phyloP scores from a whole-genome alignment of 1,140 invertebrate genomes.

The Achroia grisella region DNA sequence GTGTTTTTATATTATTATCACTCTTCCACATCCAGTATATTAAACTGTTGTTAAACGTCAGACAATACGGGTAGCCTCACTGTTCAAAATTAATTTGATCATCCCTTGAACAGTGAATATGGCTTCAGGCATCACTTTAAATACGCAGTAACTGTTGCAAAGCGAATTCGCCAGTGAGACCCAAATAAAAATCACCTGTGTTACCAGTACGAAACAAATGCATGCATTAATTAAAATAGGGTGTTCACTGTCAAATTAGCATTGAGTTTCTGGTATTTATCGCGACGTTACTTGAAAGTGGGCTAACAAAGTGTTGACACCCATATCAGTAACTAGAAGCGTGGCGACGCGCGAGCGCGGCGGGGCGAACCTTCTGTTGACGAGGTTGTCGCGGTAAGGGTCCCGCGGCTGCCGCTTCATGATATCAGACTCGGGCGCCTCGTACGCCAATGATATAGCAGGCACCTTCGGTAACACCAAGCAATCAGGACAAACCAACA shows the following conservation, averaged over 20 bases:
- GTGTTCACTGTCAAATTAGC: no score
- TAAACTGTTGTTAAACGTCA: not conserved
- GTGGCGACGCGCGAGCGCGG: constrained; percentile 20
- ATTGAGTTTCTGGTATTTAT: no score
- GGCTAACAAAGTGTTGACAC: constrained; percentile 40
- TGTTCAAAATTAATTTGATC: not conserved
- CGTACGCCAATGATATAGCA: constrained; percentile 97
- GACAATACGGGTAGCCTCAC: not conserved
- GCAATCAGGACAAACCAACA: constrained; percentile 62
- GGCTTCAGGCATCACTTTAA: not conserved
- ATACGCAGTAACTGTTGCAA: no score
- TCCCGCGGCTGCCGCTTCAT: constrained; percentile 97
- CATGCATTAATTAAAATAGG: no score
- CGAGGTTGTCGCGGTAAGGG: constrained; percentile 95
- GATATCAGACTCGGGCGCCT: constrained; percentile 96
- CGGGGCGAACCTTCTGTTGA: constrained; percentile 88
- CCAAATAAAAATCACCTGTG: no score
- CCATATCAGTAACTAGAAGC: constrained; percentile 57
- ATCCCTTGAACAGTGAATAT: not conserved
- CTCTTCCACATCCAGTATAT: constrained; percentile 3
- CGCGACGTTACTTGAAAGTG: no score
- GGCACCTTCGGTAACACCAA: constrained; percentile 83
- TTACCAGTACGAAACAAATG: no score
- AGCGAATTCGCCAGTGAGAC: no score
- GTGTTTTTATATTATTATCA: constrained; percentile 4